Base-by-base conservation (phyloP, 2,113 vertebrate species). In the Candoia aspera region DNA sequence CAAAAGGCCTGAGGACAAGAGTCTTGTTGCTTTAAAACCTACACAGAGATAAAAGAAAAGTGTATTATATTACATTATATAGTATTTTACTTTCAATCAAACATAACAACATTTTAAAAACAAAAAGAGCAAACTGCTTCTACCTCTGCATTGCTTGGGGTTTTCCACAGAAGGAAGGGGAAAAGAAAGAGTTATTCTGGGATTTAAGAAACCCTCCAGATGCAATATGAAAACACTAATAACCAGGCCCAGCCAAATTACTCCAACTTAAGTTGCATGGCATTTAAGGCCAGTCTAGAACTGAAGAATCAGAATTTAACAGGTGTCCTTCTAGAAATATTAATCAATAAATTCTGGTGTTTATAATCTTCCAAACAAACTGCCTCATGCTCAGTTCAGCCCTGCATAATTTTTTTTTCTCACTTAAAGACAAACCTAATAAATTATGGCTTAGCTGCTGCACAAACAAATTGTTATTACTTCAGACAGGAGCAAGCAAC, bases 121-220 rank as follows among this genome's bases (percentile, higher is more conserved):
- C 2, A n/a, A 62, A 92, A 84, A 86, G 55, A 79, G 92, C 92
- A 33, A 86, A 84, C 68, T n/a, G 79, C 29, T 87, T 93, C 24
- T 1, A 8, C 90, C 26, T n/a, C 54, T 88, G 26, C 88, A 17
- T 13, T n/a, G 29, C 55, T 94, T 49, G 60, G 83, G 2, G 10
- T 89, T 53, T 86, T 90, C 60, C 85, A 29, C 57, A 13, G 29
- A 64, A 8, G 53, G 10, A 58, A 37, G 1, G 11, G n/a, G 13
- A 15, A 1, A 9, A 42, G 42, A 37, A 85, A 37, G 42, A 37
- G 10, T 91, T 42, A 37, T 54, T 86, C 5, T 4, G 42, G 60
- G 17, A 85, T 37, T 79, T 64, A 49, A 55, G 6, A 85, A n/a
- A 89, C 24, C 42, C 42, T 37, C 46, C 54, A 58, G 11, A 9